Evolutionary conservation across 2,797 vertebrate species (phyloP).

Genomic region (Lacerta bilineata): DNA sequence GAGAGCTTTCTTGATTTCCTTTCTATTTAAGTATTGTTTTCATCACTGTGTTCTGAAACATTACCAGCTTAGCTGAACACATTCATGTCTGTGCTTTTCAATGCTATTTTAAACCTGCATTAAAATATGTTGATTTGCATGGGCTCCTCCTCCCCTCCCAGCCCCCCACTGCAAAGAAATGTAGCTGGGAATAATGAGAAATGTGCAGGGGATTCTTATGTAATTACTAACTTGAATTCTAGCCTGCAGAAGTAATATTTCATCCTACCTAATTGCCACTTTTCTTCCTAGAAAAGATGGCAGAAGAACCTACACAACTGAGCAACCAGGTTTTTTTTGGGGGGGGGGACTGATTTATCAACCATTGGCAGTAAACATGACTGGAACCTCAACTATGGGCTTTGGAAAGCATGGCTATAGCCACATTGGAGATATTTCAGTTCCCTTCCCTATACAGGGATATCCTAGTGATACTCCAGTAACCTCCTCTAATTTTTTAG

Average conservation of each 20-base stretch:
- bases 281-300: neutral
- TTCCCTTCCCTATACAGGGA: too few relatives aligned
- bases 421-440: neutral
- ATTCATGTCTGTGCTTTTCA: constrained; percentile 26
- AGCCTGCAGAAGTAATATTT: neutral
- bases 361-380: neutral
- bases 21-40: constrained; percentile 44
- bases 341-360: neutral
- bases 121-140: neutral
- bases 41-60: neutral
- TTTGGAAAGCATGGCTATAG: neutral
- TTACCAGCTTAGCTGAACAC: constrained; percentile 6
- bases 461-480: neutral
- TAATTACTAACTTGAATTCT: neutral
- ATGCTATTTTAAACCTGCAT: neutral
- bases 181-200: neutral
- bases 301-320: neutral
- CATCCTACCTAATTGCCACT: neutral
- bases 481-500: neutral
- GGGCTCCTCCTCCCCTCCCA: neutral
- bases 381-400: neutral
- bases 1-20: constrained; percentile 35
- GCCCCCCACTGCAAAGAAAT: neutral
- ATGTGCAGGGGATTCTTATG: neutral
- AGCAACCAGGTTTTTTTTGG: neutral